Evolutionary conservation across 2,113 vertebrate genomes (phyloP).

Genomic region (Myrmecophaga tridactyla): DNA sequence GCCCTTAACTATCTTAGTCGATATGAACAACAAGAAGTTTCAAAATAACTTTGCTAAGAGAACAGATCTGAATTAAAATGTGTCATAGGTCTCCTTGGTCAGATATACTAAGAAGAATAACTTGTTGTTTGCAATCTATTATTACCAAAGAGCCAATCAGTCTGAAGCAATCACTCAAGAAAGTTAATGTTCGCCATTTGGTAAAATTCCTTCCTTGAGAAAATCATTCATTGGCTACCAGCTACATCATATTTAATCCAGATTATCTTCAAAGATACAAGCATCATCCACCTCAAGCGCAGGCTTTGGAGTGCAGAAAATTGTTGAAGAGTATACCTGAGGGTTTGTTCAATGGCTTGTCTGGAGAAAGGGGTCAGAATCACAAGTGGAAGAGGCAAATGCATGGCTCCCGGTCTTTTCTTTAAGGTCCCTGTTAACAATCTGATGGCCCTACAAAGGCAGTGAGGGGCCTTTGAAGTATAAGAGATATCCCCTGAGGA

Average conservation of each 20-base stretch:
- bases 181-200: neutral
- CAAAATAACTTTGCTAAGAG: constrained; percentile 54
- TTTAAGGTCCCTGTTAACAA: neutral
- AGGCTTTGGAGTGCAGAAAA: neutral
- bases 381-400: fast-evolving
- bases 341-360: neutral
- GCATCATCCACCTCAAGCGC: neutral
- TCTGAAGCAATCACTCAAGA: neutral
- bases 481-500: neutral
- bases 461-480: neutral
- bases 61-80: constrained; percentile 52
- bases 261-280: neutral
- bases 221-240: neutral
- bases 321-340: neutral
- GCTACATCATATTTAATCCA: neutral
- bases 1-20: constrained; percentile 35
- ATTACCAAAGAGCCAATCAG: neutral
- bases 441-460: neutral
- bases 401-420: neutral
- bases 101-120: neutral
- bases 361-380: neutral
- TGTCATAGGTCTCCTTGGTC: neutral
- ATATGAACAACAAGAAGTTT: constrained; percentile 47
- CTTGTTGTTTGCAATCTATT: neutral
- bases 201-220: neutral